A percentile compares a stretch with the other conserved stretches of the same genome.
Evolutionary conservation across 1,140 invertebrate genomes (phyloP).

Genomic region (Leucophenga varia): DNA sequence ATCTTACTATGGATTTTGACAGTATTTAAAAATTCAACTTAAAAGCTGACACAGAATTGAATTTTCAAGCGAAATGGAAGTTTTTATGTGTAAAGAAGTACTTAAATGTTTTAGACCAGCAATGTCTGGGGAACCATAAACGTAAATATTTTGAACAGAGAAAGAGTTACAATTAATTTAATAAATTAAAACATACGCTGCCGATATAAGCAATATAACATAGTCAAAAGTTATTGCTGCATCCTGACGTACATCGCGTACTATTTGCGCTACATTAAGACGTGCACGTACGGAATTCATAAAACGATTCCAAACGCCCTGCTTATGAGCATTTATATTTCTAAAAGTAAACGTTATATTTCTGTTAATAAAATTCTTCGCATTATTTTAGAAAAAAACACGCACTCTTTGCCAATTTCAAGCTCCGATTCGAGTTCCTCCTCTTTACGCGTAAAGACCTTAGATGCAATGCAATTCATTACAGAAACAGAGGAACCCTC

Average conservation of each 20-base stretch:
- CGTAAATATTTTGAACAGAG: no score
- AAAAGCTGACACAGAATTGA: no score
- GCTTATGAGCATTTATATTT: conserved; percentile 34
- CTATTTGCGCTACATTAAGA: conserved; percentile 71
- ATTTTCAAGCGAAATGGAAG: no score
- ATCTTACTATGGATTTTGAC: no score
- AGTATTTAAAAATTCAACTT: no score
- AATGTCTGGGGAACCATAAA: no score
- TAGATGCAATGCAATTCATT: conserved; percentile 54
- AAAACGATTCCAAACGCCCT: conserved; percentile 61
- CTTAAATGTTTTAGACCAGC: no score
- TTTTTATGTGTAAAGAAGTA: no score
- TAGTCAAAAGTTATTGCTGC: conserved; percentile 75
- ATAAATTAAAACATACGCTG: conserved; percentile 60
- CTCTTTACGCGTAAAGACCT: conserved; percentile 16
- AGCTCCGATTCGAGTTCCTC: no score
- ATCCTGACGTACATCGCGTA: conserved; percentile 66
- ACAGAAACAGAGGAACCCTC: conserved; percentile 56
- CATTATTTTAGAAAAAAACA: no score
- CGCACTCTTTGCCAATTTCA: no score
- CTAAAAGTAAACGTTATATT: conserved; percentile 7
- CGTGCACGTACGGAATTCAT: conserved; percentile 64
- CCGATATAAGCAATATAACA: conserved; percentile 67
- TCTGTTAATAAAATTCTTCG: no score
- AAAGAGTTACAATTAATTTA: not conserved